Evolutionary conservation across 2,113 vertebrate genomes (phyloP), one percentile per base, ranked within the genome.

Genomic region (Pedionomus torquatus): DNA sequence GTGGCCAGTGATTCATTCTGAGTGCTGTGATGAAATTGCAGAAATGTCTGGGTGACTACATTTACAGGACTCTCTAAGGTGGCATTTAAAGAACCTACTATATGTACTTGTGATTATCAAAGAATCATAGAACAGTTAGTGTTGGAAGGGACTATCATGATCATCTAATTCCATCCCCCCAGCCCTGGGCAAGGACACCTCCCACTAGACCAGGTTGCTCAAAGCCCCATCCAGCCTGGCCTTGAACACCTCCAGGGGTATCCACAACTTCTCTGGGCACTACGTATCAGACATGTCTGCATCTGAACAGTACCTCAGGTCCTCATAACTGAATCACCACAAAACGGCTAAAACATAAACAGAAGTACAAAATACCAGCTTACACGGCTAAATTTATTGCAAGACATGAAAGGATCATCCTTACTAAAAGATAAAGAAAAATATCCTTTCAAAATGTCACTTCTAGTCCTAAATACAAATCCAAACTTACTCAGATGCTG

Each of bases 281-380:
- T 83, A 55, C 2, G 0, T 96, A 39, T 54, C 72, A 63, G 55
- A 51, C 26, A 25, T 14, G 17, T 39, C 79, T 81, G 25, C 72
- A 64, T 87, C 87, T 84, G 88, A 85, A 60, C 26, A 48, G 28
- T 76, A 81, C 94, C 83, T 94, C 55, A 94, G 60, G 44, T 95
- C 44, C 63, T 24, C 60, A 39, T 48, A 87, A 61, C 60, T n/a
- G 63, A 92, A 93, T 92, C 49, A 63, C 44, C 89, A 71, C 46
- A 71, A 91, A 96, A 95, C 14, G 8, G 13, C 16, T 83, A 58
- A 91, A 69, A 66, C 31, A 60, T 55, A 74, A 58, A 5, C 17
- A 48, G 30, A 79, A 80, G n/a, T 65, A 24, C 5, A 31, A 57
- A 44, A 41, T 19, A 25, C 3, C 33, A 39, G 48, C 1, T 23